These are phyloP conservation scores for Gasteruption jaculator DNA, from an alignment of 2,888 invertebrate species.

Conservation along the genomic window DNA sequence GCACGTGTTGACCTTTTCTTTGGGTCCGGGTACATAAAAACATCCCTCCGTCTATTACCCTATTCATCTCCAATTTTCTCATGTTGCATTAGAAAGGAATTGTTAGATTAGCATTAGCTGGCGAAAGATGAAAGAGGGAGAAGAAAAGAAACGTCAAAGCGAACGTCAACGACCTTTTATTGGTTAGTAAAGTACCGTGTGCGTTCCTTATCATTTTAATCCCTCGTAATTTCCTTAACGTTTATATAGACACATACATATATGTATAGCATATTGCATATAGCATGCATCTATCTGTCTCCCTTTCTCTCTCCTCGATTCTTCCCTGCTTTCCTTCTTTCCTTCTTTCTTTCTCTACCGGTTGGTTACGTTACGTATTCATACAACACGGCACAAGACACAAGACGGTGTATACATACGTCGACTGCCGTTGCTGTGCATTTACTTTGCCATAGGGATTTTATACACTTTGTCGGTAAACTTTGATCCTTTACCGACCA, in stretches of 20 bases:
- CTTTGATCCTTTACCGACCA: no score
- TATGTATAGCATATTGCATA: background rate
- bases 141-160: background rate
- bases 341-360: constrained; percentile 9
- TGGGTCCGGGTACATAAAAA: no score
- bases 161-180: constrained; percentile 37
- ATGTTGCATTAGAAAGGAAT: no score
- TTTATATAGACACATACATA: constrained; percentile 18
- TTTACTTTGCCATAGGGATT: no score
- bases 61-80: no score
- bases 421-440: no score
- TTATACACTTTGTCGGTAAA: no score
- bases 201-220: constrained; percentile 36
- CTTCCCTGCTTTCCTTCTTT: background rate
- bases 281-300: constrained; percentile 4
- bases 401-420: no score
- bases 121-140: background rate
- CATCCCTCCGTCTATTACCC: no score
- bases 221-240: constrained; percentile 33
- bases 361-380: constrained; percentile 15
- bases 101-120: no score
- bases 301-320: constrained; percentile 5
- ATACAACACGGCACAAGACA: no score
- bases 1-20: no score
- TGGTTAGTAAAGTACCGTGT: constrained; percentile 23